Conservation (phyloP, 2,113 vertebrate species). For the Chloropsis cyanopogon region DNA sequence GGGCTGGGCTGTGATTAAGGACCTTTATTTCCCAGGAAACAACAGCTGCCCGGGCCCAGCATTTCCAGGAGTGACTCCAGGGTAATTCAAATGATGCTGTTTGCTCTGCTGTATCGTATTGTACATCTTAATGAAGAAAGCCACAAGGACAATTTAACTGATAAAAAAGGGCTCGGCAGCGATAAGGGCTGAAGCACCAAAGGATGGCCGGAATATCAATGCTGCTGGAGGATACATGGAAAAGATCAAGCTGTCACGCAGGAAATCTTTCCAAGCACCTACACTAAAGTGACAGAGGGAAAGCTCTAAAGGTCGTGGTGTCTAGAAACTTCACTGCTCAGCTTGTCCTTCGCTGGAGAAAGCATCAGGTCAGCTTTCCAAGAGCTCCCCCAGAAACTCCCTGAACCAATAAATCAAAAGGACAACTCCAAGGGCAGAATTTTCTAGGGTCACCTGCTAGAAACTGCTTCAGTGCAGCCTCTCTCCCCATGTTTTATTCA, state of each 20-base stretch:
- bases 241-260: neutral
- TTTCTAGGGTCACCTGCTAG: neutral
- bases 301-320: neutral
- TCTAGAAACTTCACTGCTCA: neutral
- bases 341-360: neutral
- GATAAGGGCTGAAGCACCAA: neutral
- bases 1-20: neutral
- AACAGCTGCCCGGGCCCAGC: neutral
- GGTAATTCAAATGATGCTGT: constrained; percentile 27
- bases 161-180: neutral
- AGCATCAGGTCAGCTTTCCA: neutral
- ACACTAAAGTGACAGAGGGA: neutral
- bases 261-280: neutral
- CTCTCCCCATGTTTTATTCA: neutral
- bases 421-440: neutral
- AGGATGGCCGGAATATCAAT: neutral
- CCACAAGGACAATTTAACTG: constrained; percentile 40
- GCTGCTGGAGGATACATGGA: neutral
- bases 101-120: neutral
- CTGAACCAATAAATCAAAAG: neutral
- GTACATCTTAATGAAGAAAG: constrained; percentile 61
- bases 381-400: neutral
- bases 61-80: neutral
- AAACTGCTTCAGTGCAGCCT: neutral
- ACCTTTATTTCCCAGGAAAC: neutral